phyloP scores from a whole-genome alignment of 2,113 vertebrate genomes.

The Microcebus jonahi region DNA sequence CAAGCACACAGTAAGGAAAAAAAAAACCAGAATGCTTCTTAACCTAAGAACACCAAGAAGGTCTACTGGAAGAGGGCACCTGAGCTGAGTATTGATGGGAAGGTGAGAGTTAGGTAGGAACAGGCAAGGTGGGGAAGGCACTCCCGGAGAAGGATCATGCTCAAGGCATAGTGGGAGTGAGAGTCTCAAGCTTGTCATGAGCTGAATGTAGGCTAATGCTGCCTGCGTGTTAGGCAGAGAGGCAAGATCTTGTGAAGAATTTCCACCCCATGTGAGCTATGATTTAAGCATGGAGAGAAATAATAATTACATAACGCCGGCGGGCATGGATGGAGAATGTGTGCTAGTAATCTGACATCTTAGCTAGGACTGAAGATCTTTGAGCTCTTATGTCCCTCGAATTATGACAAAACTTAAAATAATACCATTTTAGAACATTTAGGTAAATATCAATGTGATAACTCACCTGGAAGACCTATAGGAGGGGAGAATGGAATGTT shows the following conservation, averaged over 20 bases:
- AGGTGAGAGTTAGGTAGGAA: not conserved
- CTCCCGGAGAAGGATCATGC: rapidly evolving
- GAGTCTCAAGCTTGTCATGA: not conserved
- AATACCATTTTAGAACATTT: not conserved
- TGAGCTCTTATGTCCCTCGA: not conserved
- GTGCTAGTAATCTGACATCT: not conserved
- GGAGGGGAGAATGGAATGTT: not conserved
- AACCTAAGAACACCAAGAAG: not conserved
- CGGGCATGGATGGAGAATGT: rapidly evolving
- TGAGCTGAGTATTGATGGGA: not conserved
- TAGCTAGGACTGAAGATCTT: not conserved
- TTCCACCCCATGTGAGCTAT: not conserved
- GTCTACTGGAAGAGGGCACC: no score
- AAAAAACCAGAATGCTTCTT: not conserved
- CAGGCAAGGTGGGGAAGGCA: not conserved
- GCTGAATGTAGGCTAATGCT: not conserved
- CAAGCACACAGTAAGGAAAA: not conserved
- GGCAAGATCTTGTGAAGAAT: not conserved
- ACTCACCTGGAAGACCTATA: not conserved
- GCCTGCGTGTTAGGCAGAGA: not conserved
- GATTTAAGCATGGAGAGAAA: not conserved
- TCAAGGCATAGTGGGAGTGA: not conserved
- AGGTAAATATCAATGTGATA: not conserved
- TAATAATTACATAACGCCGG: not conserved
- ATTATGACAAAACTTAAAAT: not conserved